Base-by-base conservation (phyloP, 2,888 invertebrate species). In the Diarsia brunnea region DNA sequence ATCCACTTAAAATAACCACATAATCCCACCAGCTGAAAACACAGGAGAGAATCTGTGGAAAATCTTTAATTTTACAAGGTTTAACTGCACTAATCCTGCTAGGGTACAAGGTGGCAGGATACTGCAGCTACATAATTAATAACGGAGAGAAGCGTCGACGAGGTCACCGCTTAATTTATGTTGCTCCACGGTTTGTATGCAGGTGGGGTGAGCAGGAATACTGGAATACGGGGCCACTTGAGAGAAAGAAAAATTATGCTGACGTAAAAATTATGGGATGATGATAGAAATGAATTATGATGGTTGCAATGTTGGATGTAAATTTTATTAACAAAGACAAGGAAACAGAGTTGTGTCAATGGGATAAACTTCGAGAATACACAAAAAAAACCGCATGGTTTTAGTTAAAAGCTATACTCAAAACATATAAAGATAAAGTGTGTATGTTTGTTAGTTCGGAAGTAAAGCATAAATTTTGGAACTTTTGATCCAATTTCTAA, bases 91-190 rank as follows among this genome's bases (percentile, higher is more conserved):
- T 81, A 77, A 81, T 79, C 75, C 81, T 31, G 58, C 43, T 14
- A 3, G 21, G 70, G 51, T 70, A 65, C 51, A 75, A 60, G 24
- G 16, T 27, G 49, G 69, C 69, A 61, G 76, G 63, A 60, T 75
- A 63, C 75, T 84, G 73, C 74, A 79, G 65, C 75, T 86, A 72
- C 80, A 85, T 85, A 71, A 85, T 85, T 83, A 82, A 85, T 85
- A 77, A 74, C 64, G 12, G 38, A 51, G 58, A 16, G 63, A 55
- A 69, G 61, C 65, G 63, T 61, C 77, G 69, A 61, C 79, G 75
- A 73, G 83, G 75, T 68, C 75, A 65, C 24, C 64, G 69, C 61
- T 75, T 79, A 78, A 85, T 85, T 75, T 80, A 84, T 80, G 81
- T 73, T 67, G n/a, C 55, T 82, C 64, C 73, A 73, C 69, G 79